Evolutionary conservation across 2,888 invertebrate genomes (phyloP).

Genomic region (Cheilosia grossa): DNA sequence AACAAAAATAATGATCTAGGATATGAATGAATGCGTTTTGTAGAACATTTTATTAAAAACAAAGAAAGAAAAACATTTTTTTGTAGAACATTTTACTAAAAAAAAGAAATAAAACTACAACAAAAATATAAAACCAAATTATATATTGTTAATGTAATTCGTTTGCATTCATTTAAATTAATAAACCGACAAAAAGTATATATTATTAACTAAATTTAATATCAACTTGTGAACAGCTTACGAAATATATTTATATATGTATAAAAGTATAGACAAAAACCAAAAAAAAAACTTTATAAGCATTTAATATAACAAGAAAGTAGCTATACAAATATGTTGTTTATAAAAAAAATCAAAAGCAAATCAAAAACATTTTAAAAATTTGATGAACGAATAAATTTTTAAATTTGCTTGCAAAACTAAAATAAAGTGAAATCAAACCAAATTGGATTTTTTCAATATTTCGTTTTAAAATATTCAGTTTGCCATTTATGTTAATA

Average conservation of each 20-base stretch:
- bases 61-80: slow-evolving; percentile 17
- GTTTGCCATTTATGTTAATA: slow-evolving; percentile 16
- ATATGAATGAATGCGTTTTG: slow-evolving; percentile 63
- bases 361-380: slow-evolving; percentile 34
- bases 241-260: slow-evolving; percentile 72
- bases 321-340: slow-evolving; percentile 44
- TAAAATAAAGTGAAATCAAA: slow-evolving; percentile 71
- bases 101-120: slow-evolving; percentile 8
- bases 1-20: slow-evolving; percentile 32
- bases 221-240: slow-evolving; percentile 71
- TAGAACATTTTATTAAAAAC: slow-evolving; percentile 54
- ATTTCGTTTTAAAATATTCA: slow-evolving; percentile 36
- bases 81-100: slow-evolving; percentile 62
- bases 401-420: slow-evolving; percentile 69
- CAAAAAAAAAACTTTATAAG: slow-evolving; percentile 64
- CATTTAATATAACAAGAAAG: slow-evolving; percentile 52
- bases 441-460: slow-evolving; percentile 67
- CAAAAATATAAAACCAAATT: slow-evolving; percentile 22
- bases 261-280: slow-evolving; percentile 36
- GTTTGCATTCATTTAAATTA: slow-evolving; percentile 66
- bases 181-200: slow-evolving; percentile 54
- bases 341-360: slow-evolving; percentile 59
- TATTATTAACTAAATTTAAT: slow-evolving; percentile 53
- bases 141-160: slow-evolving; percentile 67
- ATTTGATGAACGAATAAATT: slow-evolving; percentile 68